Conservation (phyloP, 2,888 invertebrate genomes). For the Ochlodes sylvanus region DNA sequence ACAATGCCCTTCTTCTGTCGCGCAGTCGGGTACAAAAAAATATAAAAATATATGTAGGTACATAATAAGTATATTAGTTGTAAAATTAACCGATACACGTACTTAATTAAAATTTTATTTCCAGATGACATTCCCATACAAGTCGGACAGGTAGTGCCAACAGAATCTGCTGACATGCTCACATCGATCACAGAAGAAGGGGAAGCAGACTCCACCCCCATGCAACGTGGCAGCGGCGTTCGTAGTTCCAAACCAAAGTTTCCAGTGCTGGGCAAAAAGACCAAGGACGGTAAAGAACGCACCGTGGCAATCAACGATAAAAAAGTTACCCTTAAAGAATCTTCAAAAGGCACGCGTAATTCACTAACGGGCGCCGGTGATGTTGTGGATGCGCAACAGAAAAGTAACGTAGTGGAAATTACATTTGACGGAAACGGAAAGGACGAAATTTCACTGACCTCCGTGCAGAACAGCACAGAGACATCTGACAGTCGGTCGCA, state of each 20-base stretch:
- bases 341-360: conserved; percentile 78
- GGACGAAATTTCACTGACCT: conserved; percentile 77
- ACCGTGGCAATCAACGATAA: conserved; percentile 66
- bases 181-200: conserved; percentile 89
- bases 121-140: conserved; percentile 96
- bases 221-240: conserved; percentile 79
- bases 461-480: conserved; percentile 70
- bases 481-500: conserved; percentile 80
- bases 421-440: conserved; percentile 72
- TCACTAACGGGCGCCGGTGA: conserved; percentile 78
- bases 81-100: too few species aligned
- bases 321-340: conserved; percentile 74
- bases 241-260: conserved; percentile 87
- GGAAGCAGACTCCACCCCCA: conserved; percentile 79
- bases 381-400: conserved; percentile 77
- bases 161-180: conserved; percentile 84
- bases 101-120: conserved; percentile 48
- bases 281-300: conserved; percentile 82
- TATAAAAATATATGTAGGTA: too few species aligned
- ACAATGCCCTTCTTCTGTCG: too few species aligned
- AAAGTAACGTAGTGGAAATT: conserved; percentile 67
- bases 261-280: conserved; percentile 88
- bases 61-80: too few species aligned
- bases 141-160: conserved; percentile 86
- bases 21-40: too few species aligned